Conservation (phyloP, 2,113 vertebrate species). For the Gobio gobio region DNA sequence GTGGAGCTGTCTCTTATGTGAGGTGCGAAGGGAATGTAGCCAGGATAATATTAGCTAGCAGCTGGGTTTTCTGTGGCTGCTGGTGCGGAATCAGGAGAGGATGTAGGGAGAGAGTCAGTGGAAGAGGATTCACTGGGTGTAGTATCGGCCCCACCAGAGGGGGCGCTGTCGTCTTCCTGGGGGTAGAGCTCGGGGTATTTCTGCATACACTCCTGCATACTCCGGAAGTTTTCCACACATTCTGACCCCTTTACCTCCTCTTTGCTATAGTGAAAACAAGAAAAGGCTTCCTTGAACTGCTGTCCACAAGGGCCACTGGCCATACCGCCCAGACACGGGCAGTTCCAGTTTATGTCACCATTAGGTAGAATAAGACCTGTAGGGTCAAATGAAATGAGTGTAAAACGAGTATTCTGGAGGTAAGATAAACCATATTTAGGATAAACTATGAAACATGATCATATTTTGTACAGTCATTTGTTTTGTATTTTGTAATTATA, state of each 20-base stretch:
- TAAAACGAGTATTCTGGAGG: not conserved
- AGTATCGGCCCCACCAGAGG: constrained; percentile 52
- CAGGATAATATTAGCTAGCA: constrained; percentile 65
- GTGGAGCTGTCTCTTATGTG: constrained; percentile 2
- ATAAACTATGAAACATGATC: not conserved
- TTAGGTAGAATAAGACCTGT: constrained; percentile 91
- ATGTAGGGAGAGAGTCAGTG: constrained; percentile 51
- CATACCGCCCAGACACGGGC: constrained; percentile 95
- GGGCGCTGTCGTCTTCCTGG: constrained; percentile 83
- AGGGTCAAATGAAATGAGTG: not conserved
- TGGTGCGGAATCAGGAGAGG: constrained; percentile 47
- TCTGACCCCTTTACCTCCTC: constrained; percentile 96
- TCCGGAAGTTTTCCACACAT: constrained; percentile 90
- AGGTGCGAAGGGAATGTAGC: constrained; percentile 8
- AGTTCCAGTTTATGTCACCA: constrained; percentile 99
- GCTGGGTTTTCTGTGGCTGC: constrained; percentile 62
- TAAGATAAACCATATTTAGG: not conserved
- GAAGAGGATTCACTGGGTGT: not conserved
- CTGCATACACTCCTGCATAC: constrained; percentile 99
- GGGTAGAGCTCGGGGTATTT: constrained; percentile 95
- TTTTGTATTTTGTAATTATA: not conserved
- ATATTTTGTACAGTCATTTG: too few species aligned
- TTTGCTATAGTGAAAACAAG: constrained; percentile 95
- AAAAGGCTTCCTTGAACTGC: constrained; percentile 97
- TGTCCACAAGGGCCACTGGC: constrained; percentile 95